A percentile compares a stretch with the other conserved stretches of the same genome.
Evolutionary conservation across 2,113 vertebrate genomes (phyloP).

Genomic region (Zingel zingel): DNA sequence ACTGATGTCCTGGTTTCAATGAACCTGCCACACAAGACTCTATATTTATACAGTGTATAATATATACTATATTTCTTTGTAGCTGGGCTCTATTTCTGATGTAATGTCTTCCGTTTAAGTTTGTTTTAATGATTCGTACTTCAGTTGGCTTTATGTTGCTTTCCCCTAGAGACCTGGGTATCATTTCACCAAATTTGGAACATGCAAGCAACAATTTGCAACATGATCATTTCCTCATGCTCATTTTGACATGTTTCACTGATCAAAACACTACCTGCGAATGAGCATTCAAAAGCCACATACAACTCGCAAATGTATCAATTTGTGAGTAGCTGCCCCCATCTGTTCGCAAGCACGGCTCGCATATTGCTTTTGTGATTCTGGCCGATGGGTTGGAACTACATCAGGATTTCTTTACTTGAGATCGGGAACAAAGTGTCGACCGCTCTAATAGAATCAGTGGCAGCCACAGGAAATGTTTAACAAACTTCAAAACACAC

Average conservation of each 20-base stretch:
- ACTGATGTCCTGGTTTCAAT: not conserved
- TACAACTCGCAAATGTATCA: not conserved
- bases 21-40: not conserved
- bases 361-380: not conserved
- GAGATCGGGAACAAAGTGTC: not conserved
- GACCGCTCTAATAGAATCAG: not conserved
- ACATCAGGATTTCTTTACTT: not conserved
- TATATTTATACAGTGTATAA: no score
- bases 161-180: not conserved
- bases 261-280: not conserved
- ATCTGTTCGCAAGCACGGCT: not conserved
- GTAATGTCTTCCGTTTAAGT: not conserved
- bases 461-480: not conserved
- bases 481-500: slow-evolving; percentile 31
- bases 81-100: not conserved
- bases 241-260: not conserved
- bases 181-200: not conserved
- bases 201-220: not conserved
- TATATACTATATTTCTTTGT: not conserved
- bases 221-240: not conserved
- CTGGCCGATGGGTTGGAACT: not conserved
- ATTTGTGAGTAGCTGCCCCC: not conserved
- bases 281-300: not conserved
- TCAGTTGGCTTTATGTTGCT: not conserved
- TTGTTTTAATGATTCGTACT: not conserved